Evolutionary conservation across 37 sponge, comb jelly and placozoan species (phyloP), one percentile per base, ranked within the genome.

Genomic region (Hexactinellida sp.): DNA sequence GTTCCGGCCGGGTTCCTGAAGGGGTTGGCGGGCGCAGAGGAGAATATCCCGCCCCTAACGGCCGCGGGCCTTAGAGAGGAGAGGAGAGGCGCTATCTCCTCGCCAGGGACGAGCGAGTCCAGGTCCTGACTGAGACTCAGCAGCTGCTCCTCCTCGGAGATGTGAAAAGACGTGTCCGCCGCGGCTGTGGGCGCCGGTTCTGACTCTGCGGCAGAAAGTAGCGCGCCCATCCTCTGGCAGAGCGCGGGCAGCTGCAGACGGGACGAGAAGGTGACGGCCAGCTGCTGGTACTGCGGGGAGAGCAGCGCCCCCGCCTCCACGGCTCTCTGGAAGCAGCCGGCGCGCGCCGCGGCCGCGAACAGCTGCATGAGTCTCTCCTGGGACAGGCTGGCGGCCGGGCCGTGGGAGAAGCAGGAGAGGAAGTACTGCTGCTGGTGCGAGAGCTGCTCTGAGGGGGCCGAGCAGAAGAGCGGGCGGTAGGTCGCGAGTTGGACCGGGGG

Each of bases 321-420:
- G 5, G 76, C 76, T n/a, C 76, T 63, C 76, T 63, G 76, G 76
- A 63, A 63, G 76, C 5, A 63, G 32, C 76, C 76, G 28, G 76
- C 3, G 21, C 76, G 21, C 3, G 76, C 76, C 3, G 76, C 76
- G 3, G 13, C 19, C 3, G 76, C 76, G 76, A 25, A 63, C 34
- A 63, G 21, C 5, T 23, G 76, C 76, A 63, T 63, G 76, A 63
- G 76, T 63, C 34, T 23, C 76, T 63, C 76, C 76, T 63, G 76
- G 5, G 76, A 63, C 34, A 3, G 28, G 3, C 34, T 10, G 30
- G 76, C 76, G 25, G 34, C 30, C 5, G 3, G 76, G 21, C 76
- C 76, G 76, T 63, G 34, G 21, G 32, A 63, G 30, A 63, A 63
- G 1, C 19, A 32, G 76, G 76, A 63, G 76, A 63, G 76, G 30